Conservation (phyloP, 2,797 vertebrate species). For the Labeo calbasu region DNA sequence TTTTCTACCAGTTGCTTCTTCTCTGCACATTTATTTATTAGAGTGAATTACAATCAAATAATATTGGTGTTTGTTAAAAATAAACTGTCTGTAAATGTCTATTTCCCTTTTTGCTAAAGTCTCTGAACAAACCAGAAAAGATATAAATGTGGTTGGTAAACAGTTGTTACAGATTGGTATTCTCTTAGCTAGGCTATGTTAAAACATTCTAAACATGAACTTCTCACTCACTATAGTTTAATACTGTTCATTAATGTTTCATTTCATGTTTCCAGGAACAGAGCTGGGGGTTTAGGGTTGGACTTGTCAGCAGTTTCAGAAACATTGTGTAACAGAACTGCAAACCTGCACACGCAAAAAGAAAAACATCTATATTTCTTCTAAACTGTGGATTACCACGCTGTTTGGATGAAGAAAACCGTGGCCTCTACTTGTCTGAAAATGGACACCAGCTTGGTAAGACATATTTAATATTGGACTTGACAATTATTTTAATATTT, state of each 20-base stretch:
- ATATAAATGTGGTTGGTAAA: too few species aligned
- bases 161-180: accelerated
- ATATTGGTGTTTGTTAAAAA: too few species aligned
- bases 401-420: background rate
- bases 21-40: too few species aligned
- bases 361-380: background rate
- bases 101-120: too few species aligned
- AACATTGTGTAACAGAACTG: background rate
- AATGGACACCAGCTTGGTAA: background rate
- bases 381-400: background rate
- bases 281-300: background rate
- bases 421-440: background rate
- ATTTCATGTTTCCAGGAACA: background rate
- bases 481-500: background rate
- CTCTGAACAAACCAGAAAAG: too few species aligned
- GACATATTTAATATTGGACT: background rate
- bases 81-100: too few species aligned
- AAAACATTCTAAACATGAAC: too few species aligned
- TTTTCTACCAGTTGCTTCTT: too few species aligned
- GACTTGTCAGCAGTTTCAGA: background rate
- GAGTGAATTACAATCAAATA: too few species aligned
- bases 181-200: too few species aligned
- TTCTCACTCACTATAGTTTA: background rate
- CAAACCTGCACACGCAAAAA: background rate
- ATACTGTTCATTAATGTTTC: background rate